Base-by-base conservation (phyloP, 2,888 invertebrate genomes). In the Noctua pronuba region DNA sequence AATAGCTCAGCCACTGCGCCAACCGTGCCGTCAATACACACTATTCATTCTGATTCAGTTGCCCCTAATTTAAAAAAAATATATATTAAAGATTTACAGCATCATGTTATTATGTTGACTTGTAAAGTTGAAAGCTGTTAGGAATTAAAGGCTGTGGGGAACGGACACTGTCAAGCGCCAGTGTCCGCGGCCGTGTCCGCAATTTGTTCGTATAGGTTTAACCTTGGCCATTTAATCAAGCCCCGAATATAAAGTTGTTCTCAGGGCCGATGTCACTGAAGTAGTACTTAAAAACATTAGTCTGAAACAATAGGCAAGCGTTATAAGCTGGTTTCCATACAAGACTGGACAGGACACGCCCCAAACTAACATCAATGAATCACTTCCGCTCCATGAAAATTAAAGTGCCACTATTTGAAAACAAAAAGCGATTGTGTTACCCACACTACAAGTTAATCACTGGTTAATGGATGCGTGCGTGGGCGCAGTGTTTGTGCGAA, bases 391-490 rank as follows among this genome's bases (percentile, higher is more conserved):
- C 87, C 75, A 88, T 89, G 86, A 91, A 92, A 92, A 90, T 90
- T 88, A 89, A 90, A 88, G 77, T 86, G 79, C 88, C 86, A 86
- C 83, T 73, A 79, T 86, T 85, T 85, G 85, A 81, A 91, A 90
- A 94, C 94, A 94, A 94, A 94, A 88, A 91, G 93, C 92, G 88
- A 93, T 93, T 92, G 92, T 91, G 91, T 89, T 91, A 84, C 95
- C 94, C 93, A 95, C 95, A 92, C 93, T 92, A 95, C 95, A 94
- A 95, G 94, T 95, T 94, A 95, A 96, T 96, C 95, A 91, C 90
- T 90, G 82, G 89, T 89, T 94, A 94, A 95, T 94, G 87, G 92
- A 95, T 94, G 93, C 94, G 90, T 88, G 93, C 92, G 95, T 95
- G 89, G 95, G 96, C 91, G 91, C 92, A 89, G 83, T 79, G 80